Conservation (phyloP, 2,888 invertebrate species). For the Parelbella ahira region DNA sequence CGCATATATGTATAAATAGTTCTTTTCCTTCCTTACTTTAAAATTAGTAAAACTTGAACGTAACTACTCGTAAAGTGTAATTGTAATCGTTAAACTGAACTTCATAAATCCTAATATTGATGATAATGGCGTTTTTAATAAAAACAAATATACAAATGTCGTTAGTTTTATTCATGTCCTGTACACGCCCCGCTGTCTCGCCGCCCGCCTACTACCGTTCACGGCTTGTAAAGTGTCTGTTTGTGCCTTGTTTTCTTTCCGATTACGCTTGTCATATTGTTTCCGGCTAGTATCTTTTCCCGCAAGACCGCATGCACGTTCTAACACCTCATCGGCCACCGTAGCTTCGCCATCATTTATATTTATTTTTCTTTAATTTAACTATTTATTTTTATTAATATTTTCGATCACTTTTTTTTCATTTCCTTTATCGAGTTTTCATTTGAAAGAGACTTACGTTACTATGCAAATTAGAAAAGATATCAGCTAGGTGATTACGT, state of each 20-base stretch:
- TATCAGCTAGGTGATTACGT: constrained; percentile 40
- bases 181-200: constrained; percentile 8
- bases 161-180: constrained; percentile 64
- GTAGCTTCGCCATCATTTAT: constrained; percentile 77
- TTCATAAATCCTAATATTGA: constrained; percentile 81
- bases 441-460: constrained; percentile 24
- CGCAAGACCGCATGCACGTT: constrained; percentile 58
- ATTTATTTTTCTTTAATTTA: constrained; percentile 54
- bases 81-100: constrained; percentile 80
- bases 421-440: constrained; percentile 32
- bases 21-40: constrained; percentile 70
- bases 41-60: constrained; percentile 66
- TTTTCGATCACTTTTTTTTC: constrained; percentile 56
- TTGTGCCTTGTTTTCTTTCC: constrained; percentile 31
- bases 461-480: constrained; percentile 32
- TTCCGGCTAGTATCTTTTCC: constrained; percentile 34
- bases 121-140: constrained; percentile 81
- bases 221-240: constrained; percentile 19
- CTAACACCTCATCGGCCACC: constrained; percentile 69
- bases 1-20: constrained; percentile 50
- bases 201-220: neutral
- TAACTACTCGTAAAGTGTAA: constrained; percentile 77
- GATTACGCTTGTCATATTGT: constrained; percentile 31
- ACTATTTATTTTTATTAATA: constrained; percentile 53
- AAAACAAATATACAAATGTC: constrained; percentile 76